These are phyloP conservation scores for Lagodon rhomboides DNA, from an alignment of 2,797 vertebrate genomes.

Conservation along the genomic window DNA sequence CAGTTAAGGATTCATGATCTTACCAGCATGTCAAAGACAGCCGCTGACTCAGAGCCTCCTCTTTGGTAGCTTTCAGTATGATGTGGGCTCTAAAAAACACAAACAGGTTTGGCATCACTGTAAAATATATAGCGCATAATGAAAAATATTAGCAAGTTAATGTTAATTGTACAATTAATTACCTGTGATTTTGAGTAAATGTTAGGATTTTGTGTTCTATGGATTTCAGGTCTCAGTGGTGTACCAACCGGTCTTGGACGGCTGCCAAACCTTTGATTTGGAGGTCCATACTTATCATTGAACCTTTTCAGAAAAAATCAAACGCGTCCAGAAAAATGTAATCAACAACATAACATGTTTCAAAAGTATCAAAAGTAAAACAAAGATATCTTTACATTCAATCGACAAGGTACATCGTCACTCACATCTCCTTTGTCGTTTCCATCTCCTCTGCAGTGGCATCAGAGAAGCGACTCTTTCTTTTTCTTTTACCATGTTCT, in stretches of 20 bases:
- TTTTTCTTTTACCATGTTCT: conserved; percentile 68
- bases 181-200: conserved; percentile 62
- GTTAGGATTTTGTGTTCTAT: conserved; percentile 37
- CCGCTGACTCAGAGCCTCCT: conserved; percentile 48
- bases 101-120: conserved; percentile 1
- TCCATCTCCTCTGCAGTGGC: conserved; percentile 77
- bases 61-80: conserved; percentile 42
- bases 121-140: background rate
- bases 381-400: background rate
- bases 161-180: background rate
- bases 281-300: conserved; percentile 24
- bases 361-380: background rate
- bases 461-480: conserved; percentile 83
- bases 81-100: conserved; percentile 54
- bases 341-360: background rate
- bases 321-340: background rate
- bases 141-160: background rate
- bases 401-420: background rate
- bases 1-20: conserved; percentile 30
- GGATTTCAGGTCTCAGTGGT: conserved; percentile 32
- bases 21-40: conserved; percentile 83
- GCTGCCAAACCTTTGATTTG: conserved; percentile 33
- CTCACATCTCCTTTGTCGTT: conserved; percentile 76
- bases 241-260: background rate
- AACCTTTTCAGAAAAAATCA: conserved; percentile 56